Base-by-base conservation (phyloP, 2,888 invertebrate species). In the Tachina grossa region DNA sequence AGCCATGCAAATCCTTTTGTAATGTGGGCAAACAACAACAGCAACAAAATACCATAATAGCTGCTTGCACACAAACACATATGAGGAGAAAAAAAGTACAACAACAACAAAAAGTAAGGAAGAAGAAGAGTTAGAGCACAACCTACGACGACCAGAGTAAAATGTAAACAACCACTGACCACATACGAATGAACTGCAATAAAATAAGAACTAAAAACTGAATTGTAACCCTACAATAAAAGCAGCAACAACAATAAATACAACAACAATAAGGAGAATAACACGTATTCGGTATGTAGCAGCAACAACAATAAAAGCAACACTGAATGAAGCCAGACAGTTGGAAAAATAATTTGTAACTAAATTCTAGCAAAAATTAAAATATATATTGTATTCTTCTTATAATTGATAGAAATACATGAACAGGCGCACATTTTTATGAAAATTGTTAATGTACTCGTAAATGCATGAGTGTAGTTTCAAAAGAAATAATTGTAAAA, bases 1-100 rank as follows among this genome's bases (percentile, higher is more conserved):
- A 86, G 80, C 85, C 87, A 87, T 88, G 88, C 88, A 87, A 88
- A 87, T 87, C 86, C 87, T 84, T 87, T 87, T 87, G 85, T 86
- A 83, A 86, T 84, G 78, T 81, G 81, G 63, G 65, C 71, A 85
- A 87, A 87, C 72, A 84, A 68, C 41, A 85, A 74, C 49, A 69
- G 45, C 57, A 69, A 31, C 76, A 79, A 55, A 43, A 57, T n/a
- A 45, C 31, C 53, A 53, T 45, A 53, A 31, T 43, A 66, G 13
- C 45, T 2, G 75, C 39, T 41, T 19, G 9, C 14, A 43, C 53
- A 16, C 9, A 39, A 22, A 39, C 61, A 63, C 43, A 77, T 39
- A 51, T 55, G 16, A 39, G 5, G 0, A 51, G 14, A n/a, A 47
- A n/a, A 77, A 19, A 66, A 11, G 11, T 10, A 53, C 22, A 66